A percentile compares a stretch with the other conserved stretches of the same genome.
Conservation (phyloP, 2,888 invertebrate genomes). For the Drosophila leonis region DNA sequence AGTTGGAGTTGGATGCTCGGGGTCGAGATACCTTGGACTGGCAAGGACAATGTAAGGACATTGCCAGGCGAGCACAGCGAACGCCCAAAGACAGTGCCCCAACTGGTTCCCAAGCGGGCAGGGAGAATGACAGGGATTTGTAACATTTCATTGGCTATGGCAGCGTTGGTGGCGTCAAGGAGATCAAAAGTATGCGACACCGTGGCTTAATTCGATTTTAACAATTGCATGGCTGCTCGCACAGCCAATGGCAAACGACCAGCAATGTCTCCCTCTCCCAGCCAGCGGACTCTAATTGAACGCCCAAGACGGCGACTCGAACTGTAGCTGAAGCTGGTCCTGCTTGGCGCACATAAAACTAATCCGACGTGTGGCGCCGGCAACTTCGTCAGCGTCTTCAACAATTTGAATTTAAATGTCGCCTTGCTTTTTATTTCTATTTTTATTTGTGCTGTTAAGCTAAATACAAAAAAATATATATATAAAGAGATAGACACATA, state of each 20-base stretch:
- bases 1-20: constrained; percentile 6
- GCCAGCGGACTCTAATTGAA: constrained; percentile 67
- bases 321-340: constrained; percentile 27
- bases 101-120: background rate
- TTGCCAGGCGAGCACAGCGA: constrained; percentile 29
- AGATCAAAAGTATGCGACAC: constrained; percentile 82
- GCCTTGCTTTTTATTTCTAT: constrained; percentile 55
- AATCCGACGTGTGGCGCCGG: constrained; percentile 83
- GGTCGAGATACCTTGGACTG: constrained; percentile 43
- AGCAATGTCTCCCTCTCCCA: constrained; percentile 19
- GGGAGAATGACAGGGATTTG: constrained; percentile 39
- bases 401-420: constrained; percentile 82
- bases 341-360: constrained; percentile 78
- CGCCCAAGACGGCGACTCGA: constrained; percentile 28
- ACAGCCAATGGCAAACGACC: constrained; percentile 72
- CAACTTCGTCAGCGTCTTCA: constrained; percentile 75
- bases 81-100: background rate
- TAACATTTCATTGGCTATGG: constrained; percentile 78
- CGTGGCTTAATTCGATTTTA: constrained; percentile 82
- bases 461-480: constrained; percentile 47
- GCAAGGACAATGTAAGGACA: constrained; percentile 81
- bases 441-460: constrained; percentile 67
- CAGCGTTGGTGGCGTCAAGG: constrained; percentile 58
- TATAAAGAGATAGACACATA: constrained; percentile 4
- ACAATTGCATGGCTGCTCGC: constrained; percentile 72